Conservation (phyloP, 1,140 invertebrate genomes). For the Tyrophagus putrescentiae region DNA sequence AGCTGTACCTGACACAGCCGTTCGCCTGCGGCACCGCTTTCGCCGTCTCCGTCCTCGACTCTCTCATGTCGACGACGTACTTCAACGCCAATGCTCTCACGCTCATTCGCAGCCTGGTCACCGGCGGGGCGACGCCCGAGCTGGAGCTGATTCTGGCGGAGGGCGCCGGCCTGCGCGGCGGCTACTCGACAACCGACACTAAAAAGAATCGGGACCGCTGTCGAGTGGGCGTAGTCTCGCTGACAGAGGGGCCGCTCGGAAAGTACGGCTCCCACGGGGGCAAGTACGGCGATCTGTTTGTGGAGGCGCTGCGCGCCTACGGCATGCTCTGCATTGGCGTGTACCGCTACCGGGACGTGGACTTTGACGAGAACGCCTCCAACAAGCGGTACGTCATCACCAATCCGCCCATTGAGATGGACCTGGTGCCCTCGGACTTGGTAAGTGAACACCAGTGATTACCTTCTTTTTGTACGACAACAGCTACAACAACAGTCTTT, state of each 20-base stretch:
- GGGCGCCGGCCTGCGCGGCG: slow-evolving; percentile 88
- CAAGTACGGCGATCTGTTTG: slow-evolving; percentile 90
- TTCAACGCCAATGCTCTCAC: slow-evolving; percentile 99
- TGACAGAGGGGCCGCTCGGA: slow-evolving; percentile 86
- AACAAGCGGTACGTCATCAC: slow-evolving; percentile 81
- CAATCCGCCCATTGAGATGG: slow-evolving; percentile 94
- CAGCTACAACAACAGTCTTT: slow-evolving; percentile 11
- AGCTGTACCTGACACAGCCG: slow-evolving; percentile 96
- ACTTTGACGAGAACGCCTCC: slow-evolving; percentile 28
- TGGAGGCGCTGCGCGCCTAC: slow-evolving; percentile 84
- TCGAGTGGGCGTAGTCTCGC: slow-evolving; percentile 87
- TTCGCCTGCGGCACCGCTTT: slow-evolving; percentile 99
- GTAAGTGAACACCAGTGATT: slow-evolving; percentile 38
- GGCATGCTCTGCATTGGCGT: slow-evolving; percentile 98
- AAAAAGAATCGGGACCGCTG: slow-evolving; percentile 79
- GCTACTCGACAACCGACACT: slow-evolving; percentile 90
- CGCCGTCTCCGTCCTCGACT: slow-evolving; percentile 97
- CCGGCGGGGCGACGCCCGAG: slow-evolving; percentile 94
- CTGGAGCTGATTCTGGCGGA: slow-evolving; percentile 93
- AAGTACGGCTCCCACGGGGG: slow-evolving; percentile 80
- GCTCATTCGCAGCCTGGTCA: slow-evolving; percentile 89
- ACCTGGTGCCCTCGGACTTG: slow-evolving; percentile 85
- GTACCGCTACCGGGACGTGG: slow-evolving; percentile 51
- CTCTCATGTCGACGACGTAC: slow-evolving; percentile 98
- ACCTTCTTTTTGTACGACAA: background rate